Base-by-base conservation (phyloP, 2,113 vertebrate genomes). In the Bujurquina vittata region DNA sequence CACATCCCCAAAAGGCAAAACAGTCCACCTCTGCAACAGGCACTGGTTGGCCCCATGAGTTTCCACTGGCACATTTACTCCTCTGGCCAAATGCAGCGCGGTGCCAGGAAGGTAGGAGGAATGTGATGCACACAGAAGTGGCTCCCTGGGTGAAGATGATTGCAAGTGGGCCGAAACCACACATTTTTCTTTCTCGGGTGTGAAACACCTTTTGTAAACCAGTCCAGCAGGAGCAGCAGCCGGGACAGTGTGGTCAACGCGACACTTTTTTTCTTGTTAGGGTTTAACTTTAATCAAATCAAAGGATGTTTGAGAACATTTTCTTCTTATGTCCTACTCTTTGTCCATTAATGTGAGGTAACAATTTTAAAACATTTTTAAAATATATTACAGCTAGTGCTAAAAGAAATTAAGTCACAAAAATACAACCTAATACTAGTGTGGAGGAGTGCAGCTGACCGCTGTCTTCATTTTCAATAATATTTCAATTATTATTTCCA, bases 1-100 rank as follows among this genome's bases (percentile, higher is more conserved):
- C 89, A 86, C 80, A 60, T 29, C 57, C 90, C 88, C 88, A 94
- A 94, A 90, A 91, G 81, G 86, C 83, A 91, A 89, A 84, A 87
- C 82, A 84, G 81, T 80, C 74, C 85, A 88, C 63, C 85, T 89
- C 89, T 80, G 80, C 88, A 89, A 79, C 75, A 52, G 73, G 79
- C 84, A 85, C 43, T 29, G 75, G 80, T 88, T 87, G 62, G 62
- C 67, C 80, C 72, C 83, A 79, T 63, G 88, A 92, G 86, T 83
- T 80, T 84, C 81, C 23, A 77, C 79, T 93, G 89, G 90, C 89
- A 88, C 81, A 78, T 88, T 91, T 87, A 81, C 58, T 80, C 81
- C 73, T 85, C 49, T 75, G 72, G 87, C 81, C 78, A 91, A 91
- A 88, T 65, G 59, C 83, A 88, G 83, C 59, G 63, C 6, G 37